Evolutionary conservation across 1,140 invertebrate species (phyloP).

Genomic region (Brachionus paranguensis): DNA sequence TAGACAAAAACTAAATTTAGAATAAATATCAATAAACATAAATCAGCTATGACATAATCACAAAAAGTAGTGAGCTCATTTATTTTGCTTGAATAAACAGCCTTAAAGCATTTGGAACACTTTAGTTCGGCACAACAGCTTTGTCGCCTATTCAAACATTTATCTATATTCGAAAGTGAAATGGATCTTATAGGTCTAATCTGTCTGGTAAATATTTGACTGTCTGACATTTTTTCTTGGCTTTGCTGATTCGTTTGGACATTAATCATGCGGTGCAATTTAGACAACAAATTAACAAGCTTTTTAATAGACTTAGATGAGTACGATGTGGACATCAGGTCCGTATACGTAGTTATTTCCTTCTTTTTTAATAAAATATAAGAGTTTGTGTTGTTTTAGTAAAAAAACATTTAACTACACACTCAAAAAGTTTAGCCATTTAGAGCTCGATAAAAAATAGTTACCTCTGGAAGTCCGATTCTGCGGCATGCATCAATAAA

Average conservation of each 20-base stretch:
- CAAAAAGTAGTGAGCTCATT: not conserved
- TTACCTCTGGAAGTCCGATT: conserved; percentile 87
- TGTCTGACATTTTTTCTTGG: not conserved
- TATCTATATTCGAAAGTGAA: not conserved
- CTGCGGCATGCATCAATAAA: conserved; percentile 84
- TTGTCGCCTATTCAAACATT: not conserved
- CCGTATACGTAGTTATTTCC: not conserved
- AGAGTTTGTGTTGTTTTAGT: not conserved
- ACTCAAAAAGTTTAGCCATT: not conserved
- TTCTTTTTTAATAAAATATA: not conserved
- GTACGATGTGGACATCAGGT: conserved; percentile 27
- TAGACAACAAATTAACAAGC: not conserved
- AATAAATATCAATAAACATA: conserved; percentile 32
- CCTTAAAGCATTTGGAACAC: conserved; percentile 7
- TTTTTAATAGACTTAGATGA: conserved; percentile 29
- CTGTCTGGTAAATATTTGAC: not conserved
- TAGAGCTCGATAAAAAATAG: not conserved
- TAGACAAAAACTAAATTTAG: conserved; percentile 2
- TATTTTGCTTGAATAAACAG: not conserved
- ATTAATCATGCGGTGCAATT: not conserved
- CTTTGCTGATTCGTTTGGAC: not conserved
- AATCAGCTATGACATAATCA: conserved; percentile 38
- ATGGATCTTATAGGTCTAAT: not conserved
- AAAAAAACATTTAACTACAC: not conserved
- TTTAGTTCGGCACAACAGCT: not conserved